phyloP scores from a whole-genome alignment of 2,113 vertebrate genomes.

The Scophthalmus maximus region DNA sequence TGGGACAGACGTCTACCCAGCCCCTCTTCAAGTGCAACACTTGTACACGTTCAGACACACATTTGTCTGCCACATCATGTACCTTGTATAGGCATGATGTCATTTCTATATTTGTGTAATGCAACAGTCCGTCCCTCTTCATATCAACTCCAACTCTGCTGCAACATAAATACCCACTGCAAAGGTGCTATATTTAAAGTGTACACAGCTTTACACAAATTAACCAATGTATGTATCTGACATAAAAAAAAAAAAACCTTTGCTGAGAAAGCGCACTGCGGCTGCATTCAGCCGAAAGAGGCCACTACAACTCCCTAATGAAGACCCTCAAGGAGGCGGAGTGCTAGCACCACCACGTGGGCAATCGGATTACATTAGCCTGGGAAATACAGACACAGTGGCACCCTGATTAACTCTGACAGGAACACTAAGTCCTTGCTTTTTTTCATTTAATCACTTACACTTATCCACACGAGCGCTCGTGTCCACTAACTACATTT shows the following conservation, averaged over 20 bases:
- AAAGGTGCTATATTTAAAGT: background rate
- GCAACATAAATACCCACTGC: background rate
- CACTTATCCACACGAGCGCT: slow-evolving; percentile 34
- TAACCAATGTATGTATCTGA: background rate
- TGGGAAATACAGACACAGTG: slow-evolving; percentile 30
- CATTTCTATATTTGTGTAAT: background rate
- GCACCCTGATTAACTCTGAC: slow-evolving; percentile 45
- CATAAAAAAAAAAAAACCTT: background rate
- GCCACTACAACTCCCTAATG: slow-evolving; percentile 10
- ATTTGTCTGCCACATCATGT: background rate
- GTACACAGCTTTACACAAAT: background rate
- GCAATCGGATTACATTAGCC: background rate
- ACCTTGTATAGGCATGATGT: background rate
- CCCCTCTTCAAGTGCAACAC: slow-evolving; percentile 83
- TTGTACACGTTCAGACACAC: slow-evolving; percentile 3
- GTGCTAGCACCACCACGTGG: slow-evolving; percentile 70
- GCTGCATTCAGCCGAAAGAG: slow-evolving; percentile 39
- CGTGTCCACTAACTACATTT: slow-evolving; percentile 16
- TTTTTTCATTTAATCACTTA: slow-evolving; percentile 42
- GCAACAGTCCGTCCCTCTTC: background rate
- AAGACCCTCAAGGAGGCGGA: background rate
- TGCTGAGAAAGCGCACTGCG: slow-evolving; percentile 48
- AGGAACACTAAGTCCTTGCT: slow-evolving; percentile 47
- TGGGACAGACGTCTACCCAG: slow-evolving; percentile 86
- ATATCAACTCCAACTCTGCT: background rate